These are phyloP conservation scores for Vanacampus margaritifer DNA, from an alignment of 2,113 vertebrate species.

Conservation along the genomic window DNA sequence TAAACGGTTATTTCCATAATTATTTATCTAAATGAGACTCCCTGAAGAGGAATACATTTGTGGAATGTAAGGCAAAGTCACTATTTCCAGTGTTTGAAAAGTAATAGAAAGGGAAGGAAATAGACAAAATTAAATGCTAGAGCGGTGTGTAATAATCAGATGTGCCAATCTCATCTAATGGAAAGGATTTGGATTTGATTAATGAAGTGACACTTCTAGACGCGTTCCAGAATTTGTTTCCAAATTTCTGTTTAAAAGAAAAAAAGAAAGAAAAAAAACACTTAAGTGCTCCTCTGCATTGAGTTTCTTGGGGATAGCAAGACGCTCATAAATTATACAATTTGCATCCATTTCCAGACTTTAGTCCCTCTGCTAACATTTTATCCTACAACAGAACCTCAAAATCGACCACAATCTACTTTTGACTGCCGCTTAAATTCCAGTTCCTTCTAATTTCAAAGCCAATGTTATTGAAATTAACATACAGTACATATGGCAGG, in stretches of 20 bases:
- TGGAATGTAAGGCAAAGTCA: background rate
- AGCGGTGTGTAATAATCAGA: background rate
- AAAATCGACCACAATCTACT: background rate
- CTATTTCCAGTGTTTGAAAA: background rate
- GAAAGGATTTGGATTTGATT: background rate
- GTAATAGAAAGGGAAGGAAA: background rate
- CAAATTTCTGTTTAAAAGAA: background rate
- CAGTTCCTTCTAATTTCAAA: background rate
- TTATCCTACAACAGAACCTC: background rate
- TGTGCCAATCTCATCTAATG: background rate
- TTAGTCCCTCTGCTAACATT: background rate
- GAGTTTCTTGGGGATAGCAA: background rate
- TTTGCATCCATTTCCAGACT: background rate
- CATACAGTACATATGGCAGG: too few species aligned
- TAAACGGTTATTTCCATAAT: conserved; percentile 14
- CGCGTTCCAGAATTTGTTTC: background rate
- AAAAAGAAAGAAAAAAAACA: background rate
- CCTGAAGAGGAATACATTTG: background rate
- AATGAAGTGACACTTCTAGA: background rate
- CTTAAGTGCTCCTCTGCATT: background rate
- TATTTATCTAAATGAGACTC: conserved; percentile 16
- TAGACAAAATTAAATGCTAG: background rate
- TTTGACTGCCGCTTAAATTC: too few species aligned
- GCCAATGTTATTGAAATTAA: background rate
- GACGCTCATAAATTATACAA: background rate